Evolutionary conservation across 2,113 vertebrate species (phyloP).

Genomic region (Pandion haliaetus): DNA sequence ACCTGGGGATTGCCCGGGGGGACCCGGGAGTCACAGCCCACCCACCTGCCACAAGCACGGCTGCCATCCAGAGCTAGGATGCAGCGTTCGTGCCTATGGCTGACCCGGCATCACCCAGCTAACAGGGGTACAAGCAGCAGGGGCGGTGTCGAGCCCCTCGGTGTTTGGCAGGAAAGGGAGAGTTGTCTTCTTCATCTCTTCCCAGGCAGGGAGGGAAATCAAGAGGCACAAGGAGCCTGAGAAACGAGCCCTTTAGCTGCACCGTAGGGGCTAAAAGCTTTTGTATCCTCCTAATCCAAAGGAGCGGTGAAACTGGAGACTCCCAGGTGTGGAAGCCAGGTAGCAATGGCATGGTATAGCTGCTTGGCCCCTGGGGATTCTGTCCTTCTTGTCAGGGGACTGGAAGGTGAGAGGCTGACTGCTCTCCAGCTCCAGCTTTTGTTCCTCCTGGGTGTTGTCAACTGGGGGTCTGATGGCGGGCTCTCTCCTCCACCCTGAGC

Average conservation of each 20-base stretch:
- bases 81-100: fast-evolving
- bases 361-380: not conserved
- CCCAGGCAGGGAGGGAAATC: not conserved
- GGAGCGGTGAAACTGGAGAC: not conserved
- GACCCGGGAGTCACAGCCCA: fast-evolving
- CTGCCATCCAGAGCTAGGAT: not conserved
- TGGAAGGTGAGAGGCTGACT: not conserved
- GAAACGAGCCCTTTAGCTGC: not conserved
- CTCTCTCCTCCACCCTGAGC: not conserved
- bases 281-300: not conserved
- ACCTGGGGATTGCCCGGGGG: too few relatives aligned
- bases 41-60: not conserved
- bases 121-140: fast-evolving
- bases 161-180: not conserved
- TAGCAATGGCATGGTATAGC: not conserved
- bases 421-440: not conserved
- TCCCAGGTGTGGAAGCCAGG: not conserved
- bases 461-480: not conserved
- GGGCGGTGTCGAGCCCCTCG: fast-evolving
- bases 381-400: not conserved
- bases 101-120: fast-evolving
- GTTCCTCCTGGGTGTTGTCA: not conserved
- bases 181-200: not conserved
- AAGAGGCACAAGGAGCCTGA: not conserved
- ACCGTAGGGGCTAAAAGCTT: not conserved